Base-by-base conservation (phyloP, 1,140 invertebrate species). In the Ptiloglossa arizonensis region DNA sequence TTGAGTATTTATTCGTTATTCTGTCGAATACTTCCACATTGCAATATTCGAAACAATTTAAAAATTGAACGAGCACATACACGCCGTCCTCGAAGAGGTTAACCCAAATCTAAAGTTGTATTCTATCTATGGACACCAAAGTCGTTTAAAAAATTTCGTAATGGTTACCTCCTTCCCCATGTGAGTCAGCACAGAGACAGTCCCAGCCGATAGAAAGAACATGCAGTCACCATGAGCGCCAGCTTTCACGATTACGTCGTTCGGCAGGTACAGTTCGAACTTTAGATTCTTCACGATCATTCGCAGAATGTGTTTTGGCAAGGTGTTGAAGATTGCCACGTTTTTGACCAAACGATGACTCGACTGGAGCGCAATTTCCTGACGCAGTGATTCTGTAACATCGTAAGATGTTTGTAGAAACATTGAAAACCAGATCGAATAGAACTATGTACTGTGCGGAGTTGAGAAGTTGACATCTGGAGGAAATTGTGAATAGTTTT, bases 201-300 rank as follows among this genome's bases (percentile, higher is more conserved):
- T 94, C 41, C 94, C 94, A 67, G 88, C 91, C 0, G 92, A 90
- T 15, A 95, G 87, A 74, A 95, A 95, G 81, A 93, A 95, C 94
- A 95, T 94, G 78, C 93, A 94, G 52, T 94, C 93, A 13, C 94
- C 94, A 15, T 90, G 86, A 17, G 91, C 90, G 0, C 93, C 94
- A 5, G 94, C 93, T 83, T 93, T 93, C 4, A 94, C 87, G 22
- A 95, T 94, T 8, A 89, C 80, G 41, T 93, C 91, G 50, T 91
- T 89, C 0, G 86, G 88, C 38, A 93, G 78, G 77, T 91, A 91
- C 11, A 92, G 70, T 72, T 92, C 91, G 11, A 90, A 88, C 56
- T 88, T 92, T 27, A 93, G 76, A 54, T 78, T 82, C 1, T 79
- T 79, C 2, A 91, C 78, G 54, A 93, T 91, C 1, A 78, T 77